Conservation (phyloP, 2,113 vertebrate genomes). For the Grus americana region DNA sequence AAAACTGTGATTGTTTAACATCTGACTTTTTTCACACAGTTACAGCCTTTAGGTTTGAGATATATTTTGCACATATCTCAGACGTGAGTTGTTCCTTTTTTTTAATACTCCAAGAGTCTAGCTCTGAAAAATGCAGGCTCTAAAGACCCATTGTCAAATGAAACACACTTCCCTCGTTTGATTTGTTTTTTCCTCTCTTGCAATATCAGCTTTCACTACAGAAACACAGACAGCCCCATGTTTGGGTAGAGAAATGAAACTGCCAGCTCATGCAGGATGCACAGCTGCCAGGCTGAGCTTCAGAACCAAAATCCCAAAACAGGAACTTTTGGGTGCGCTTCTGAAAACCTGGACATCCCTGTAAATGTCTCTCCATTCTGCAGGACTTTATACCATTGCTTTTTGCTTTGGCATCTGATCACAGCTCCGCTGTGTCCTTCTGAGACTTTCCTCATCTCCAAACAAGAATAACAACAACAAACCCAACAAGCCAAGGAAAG, state of each 20-base stretch:
- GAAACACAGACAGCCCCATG: neutral
- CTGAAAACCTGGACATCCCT: slow-evolving; percentile 12
- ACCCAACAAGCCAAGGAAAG: neutral
- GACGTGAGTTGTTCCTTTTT: neutral
- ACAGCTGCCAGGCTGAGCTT: neutral
- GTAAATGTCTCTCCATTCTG: neutral
- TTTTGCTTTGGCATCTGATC: slow-evolving; percentile 31
- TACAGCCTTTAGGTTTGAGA: slow-evolving; percentile 54
- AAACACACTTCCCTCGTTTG: slow-evolving; percentile 26
- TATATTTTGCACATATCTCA: slow-evolving; percentile 58
- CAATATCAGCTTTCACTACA: slow-evolving; percentile 47
- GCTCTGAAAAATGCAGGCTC: slow-evolving; percentile 39
- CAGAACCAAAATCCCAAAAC: neutral
- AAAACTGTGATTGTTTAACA: slow-evolving; percentile 68
- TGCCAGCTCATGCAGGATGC: neutral
- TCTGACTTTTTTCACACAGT: slow-evolving; percentile 69
- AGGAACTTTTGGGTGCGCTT: neutral
- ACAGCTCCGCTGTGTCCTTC: neutral
- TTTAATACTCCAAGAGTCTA: slow-evolving; percentile 2
- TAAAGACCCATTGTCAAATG: slow-evolving; percentile 58
- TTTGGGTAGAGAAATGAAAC: slow-evolving; percentile 18
- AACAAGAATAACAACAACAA: slow-evolving; percentile 58
- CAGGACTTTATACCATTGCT: neutral
- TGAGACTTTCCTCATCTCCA: slow-evolving; percentile 2
- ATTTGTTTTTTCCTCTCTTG: slow-evolving; percentile 58